Evolutionary conservation across 2,888 invertebrate species (phyloP), one percentile per base, ranked within the genome.

Genomic region (Apodemia mormo): DNA sequence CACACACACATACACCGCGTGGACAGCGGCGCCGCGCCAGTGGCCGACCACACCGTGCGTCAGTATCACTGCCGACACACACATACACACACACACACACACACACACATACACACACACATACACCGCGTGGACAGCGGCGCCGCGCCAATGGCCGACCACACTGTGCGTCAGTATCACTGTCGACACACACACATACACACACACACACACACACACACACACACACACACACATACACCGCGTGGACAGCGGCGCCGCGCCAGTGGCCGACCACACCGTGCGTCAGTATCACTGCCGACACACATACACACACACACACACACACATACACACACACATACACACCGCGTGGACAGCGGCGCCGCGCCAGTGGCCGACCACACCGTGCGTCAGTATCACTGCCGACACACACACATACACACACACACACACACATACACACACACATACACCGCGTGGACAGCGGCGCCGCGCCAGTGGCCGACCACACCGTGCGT

Each of bases 121-220:
- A n/a, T n/a, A n/a, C n/a, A n/a, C n/a, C 95, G 96, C 14, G 95
- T 97, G 12, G 97, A 97, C 85, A 97, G 97, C 83, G 95, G 96
- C 12, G 95, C 94, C 78, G 97, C 97, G 7, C 95, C 96, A 77
- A 95, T 96, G 88, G 95, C 96, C 22, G 96, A 97, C 81, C 97
- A 98, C 83, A 97, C 97, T 67, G 96, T 98, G 40, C 68, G 37
- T 10, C 33, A 66, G 22, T 43, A 45, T 22, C 67, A 6, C 66
- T 22, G 22, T 0, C 22, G 22, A 22, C 22, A 22, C 22, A 22
- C 22, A 22, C 22, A 22, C 22, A 22, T 0, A 22, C 22, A 22
- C 22, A 22, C 22, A 22, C 22, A 22, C 22, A 22, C 22, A 22
- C 22, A 22, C 22, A 22, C 22, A 22, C n/a, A n/a, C n/a, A n/a